Percentiles rank a stretch among this genome's conserved stretches.
Evolutionary conservation across 2,888 invertebrate species (phyloP).

Genomic region (Cybosia mesomella): DNA sequence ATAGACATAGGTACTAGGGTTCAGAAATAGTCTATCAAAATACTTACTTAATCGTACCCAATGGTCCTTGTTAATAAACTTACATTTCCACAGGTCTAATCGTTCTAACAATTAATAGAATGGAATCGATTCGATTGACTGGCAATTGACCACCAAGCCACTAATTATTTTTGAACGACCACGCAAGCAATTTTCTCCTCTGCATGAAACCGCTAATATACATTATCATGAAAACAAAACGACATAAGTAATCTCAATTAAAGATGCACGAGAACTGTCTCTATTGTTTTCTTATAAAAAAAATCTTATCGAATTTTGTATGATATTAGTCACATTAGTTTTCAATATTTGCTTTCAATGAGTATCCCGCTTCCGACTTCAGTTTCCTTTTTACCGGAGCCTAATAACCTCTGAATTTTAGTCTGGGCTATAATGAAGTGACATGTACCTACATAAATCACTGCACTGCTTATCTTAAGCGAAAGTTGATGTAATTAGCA

Average conservation of each 20-base stretch:
- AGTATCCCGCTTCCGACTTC: not conserved
- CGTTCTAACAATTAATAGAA: not conserved
- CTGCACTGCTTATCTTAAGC: no score
- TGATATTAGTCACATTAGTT: not conserved
- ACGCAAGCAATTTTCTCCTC: not conserved
- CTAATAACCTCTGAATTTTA: no score
- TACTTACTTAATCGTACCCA: no score
- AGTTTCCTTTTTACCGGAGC: no score
- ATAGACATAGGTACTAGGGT: no score
- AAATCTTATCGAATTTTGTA: not conserved
- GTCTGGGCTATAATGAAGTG: no score
- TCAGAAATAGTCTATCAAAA: no score
- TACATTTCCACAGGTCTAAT: not conserved
- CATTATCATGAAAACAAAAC: not conserved
- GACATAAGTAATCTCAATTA: not conserved
- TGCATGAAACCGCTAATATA: not conserved
- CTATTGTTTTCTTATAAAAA: not conserved
- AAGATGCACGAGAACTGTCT: conserved; percentile 2
- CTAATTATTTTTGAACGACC: conserved; percentile 5
- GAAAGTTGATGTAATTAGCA: no score
- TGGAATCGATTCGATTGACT: conserved; percentile 1
- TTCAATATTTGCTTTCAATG: no score
- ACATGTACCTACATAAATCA: no score
- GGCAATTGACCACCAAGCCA: not conserved
- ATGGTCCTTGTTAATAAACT: not conserved